Evolutionary conservation across 2,113 vertebrate genomes (phyloP).

Genomic region (Talpa occidentalis): DNA sequence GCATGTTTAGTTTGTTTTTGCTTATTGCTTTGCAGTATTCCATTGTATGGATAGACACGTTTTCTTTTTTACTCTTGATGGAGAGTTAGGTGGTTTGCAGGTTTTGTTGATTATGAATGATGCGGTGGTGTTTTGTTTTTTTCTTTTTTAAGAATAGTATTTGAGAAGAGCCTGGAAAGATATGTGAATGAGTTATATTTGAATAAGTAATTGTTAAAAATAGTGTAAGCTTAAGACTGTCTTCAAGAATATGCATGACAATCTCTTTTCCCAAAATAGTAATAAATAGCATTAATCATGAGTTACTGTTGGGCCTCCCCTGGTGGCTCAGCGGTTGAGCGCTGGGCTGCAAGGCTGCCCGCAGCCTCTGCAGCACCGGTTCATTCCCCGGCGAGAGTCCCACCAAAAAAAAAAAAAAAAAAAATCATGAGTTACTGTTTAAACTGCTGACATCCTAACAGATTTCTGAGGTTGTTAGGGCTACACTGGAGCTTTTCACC

Average conservation of each 20-base stretch:
- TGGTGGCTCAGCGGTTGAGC: too few species aligned
- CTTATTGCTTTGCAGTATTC: background rate
- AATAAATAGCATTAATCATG: background rate
- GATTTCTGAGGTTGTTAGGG: background rate
- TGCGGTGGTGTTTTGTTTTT: background rate
- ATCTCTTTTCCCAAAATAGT: background rate
- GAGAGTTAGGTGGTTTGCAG: constrained; percentile 49
- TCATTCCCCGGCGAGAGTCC: too few species aligned
- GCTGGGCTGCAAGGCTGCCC: too few species aligned
- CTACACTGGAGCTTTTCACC: background rate
- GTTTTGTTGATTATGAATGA: constrained; percentile 35
- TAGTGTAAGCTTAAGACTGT: constrained; percentile 11
- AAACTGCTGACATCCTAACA: background rate
- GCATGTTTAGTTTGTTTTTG: constrained; percentile 13
- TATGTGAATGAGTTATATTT: background rate
- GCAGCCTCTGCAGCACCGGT: too few species aligned
- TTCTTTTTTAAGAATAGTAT: background rate
- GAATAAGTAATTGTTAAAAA: constrained; percentile 5
- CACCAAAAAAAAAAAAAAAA: too few species aligned
- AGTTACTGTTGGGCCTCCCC: background rate
- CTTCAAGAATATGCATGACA: background rate
- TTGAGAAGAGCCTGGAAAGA: constrained; percentile 7
- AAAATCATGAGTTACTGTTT: background rate
- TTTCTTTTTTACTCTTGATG: constrained; percentile 9
- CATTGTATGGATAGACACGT: background rate